Base-by-base conservation (phyloP, 2,888 invertebrate genomes). In the Drosophila recens region DNA sequence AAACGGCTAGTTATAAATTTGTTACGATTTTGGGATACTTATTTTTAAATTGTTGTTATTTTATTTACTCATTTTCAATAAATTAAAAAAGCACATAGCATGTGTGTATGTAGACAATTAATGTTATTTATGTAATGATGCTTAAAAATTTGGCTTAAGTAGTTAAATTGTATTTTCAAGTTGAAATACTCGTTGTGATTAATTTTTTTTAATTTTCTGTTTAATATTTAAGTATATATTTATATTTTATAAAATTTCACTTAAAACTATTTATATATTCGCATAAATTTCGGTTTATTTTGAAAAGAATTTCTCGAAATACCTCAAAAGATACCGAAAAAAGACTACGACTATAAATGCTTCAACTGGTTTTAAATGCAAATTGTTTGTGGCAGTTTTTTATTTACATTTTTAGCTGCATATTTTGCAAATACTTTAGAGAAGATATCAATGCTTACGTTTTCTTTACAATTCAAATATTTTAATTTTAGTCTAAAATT, bases 351-450 rank as follows among this genome's bases (percentile, higher is more conserved):
- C 78, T 82, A 82, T 71, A 85, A 85, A 85, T 85, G 84, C 84
- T 85, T 85, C 71, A 76, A 82, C 87, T 84, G 84, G 84, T 84
- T 79, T 75, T 75, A 87, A 84, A 87, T 87, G 87, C 84, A 71
- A 70, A 56, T 63, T 15, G 23, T 61, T 72, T 74, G 75, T 87
- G 85, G 86, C 87, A 76, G 82, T 70, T 73, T 70, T n/a, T 49
- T 85, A 82, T 85, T 52, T 87, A 82, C 87, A 87, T 87, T 74
- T 76, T 84, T 73, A 68, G 63, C 78, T 82, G 79, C 77, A 54
- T 49, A 38, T 46, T 27, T 17, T 49, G 67, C 66, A 70, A 85
- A 86, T 73, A 73, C 69, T 79, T 78, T 77, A 56, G 67, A 77
- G 43, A 72, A 83, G 83, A 83, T 86, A 78, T 82, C 72, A 67